phyloP scores from a whole-genome alignment of 2,113 vertebrate species.

The Varanus komodoensis region DNA sequence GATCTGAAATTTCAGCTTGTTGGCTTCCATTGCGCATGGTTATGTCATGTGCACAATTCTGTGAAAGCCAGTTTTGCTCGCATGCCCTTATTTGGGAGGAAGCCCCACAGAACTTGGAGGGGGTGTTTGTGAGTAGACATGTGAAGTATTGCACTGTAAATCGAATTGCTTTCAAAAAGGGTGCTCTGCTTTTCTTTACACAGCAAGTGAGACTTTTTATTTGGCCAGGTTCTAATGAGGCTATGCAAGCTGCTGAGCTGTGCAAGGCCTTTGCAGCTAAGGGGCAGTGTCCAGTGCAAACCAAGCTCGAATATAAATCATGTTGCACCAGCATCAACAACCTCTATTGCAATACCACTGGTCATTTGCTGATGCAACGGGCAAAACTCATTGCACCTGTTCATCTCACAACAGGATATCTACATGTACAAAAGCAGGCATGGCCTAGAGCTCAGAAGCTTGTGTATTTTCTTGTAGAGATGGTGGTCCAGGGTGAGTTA shows the following conservation, averaged over 20 bases:
- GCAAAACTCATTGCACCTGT: background rate
- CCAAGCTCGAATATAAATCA: no score
- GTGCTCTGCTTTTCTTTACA: no score
- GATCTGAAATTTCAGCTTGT: conserved; percentile 18
- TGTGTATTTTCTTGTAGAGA: background rate
- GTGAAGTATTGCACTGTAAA: background rate
- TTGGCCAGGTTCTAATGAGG: background rate
- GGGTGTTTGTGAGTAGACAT: background rate
- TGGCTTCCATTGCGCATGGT: conserved; percentile 34
- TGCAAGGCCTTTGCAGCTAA: background rate
- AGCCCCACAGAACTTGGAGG: background rate
- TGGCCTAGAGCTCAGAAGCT: background rate
- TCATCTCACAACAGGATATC: background rate
- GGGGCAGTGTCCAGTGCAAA: background rate
- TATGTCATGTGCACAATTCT: background rate
- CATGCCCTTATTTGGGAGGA: background rate
- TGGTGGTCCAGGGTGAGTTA: background rate
- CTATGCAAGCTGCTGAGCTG: background rate
- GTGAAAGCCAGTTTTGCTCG: background rate
- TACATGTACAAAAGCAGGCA: background rate
- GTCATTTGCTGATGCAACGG: no score
- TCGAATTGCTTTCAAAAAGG: background rate
- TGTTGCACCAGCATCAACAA: no score
- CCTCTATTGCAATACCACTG: no score
- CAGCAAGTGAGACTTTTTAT: background rate